These are phyloP conservation scores for Diaphora mendica DNA, from an alignment of 2,888 invertebrate genomes.

Conservation along the genomic window DNA sequence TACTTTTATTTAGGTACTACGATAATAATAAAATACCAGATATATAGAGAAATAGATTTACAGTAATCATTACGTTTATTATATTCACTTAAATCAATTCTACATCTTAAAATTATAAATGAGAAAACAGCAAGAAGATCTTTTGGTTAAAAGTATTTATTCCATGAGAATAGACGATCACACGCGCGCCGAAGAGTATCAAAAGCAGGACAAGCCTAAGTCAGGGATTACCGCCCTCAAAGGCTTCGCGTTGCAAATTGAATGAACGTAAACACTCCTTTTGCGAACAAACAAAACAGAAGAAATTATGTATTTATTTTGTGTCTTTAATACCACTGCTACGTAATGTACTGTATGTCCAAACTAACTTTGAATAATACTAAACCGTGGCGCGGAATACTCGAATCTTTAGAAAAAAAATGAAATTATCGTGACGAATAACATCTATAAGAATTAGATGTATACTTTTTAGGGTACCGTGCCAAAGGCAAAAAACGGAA, in stretches of 20 bases:
- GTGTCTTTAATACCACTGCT: conserved; percentile 55
- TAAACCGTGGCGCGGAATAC: background rate
- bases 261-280: conserved; percentile 77
- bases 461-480: no score
- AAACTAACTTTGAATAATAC: conserved; percentile 31
- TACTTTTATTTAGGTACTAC: background rate
- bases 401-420: background rate
- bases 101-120: conserved; percentile 1
- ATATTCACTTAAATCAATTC: no score
- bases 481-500: no score
- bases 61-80: no score
- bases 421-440: background rate
- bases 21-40: background rate
- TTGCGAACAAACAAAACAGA: conserved; percentile 55
- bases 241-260: conserved; percentile 82
- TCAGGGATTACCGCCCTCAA: conserved; percentile 77
- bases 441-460: no score
- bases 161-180: conserved; percentile 35
- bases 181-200: conserved; percentile 55
- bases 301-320: conserved; percentile 50
- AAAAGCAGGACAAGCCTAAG: conserved; percentile 79
- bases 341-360: conserved; percentile 18
- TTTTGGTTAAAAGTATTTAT: conserved; percentile 52
- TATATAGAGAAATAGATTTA: no score
- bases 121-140: conserved; percentile 6